Conservation (phyloP, 2,888 invertebrate species). For the Cyclophora albipunctata region DNA sequence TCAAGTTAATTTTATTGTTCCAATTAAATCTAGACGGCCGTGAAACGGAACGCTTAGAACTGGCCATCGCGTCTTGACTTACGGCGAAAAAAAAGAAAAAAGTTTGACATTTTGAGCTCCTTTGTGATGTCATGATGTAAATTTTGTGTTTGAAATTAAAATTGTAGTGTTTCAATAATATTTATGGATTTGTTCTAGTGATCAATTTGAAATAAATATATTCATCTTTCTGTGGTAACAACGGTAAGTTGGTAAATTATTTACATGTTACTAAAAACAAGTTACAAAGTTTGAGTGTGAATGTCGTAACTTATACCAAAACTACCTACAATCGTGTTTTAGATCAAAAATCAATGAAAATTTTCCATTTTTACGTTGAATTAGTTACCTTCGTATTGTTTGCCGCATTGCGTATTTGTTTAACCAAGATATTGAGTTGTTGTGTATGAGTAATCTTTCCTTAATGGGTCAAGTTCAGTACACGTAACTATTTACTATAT, state of each 20-base stretch:
- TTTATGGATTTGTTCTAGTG: conserved; percentile 12
- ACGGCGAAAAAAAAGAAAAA: conserved; percentile 39
- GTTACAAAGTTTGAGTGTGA: conserved; percentile 8
- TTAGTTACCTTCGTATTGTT: too few species aligned
- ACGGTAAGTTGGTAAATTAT: conserved; percentile 24
- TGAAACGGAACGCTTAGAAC: conserved; percentile 61
- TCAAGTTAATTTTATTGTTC: conserved; percentile 11
- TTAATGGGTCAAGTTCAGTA: conserved; percentile 1
- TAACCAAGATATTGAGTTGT: too few species aligned
- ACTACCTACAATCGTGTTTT: conserved; percentile 11
- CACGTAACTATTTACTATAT: conserved; percentile 1
- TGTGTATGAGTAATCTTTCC: too few species aligned
- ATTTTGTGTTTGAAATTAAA: conserved; percentile 25
- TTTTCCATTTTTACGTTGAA: too few species aligned
- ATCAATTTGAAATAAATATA: conserved; percentile 20
- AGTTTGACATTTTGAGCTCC: conserved; percentile 54
- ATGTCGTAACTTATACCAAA: neutral
- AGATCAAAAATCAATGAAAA: neutral
- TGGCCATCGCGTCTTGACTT: conserved; percentile 32
- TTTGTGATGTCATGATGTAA: conserved; percentile 46
- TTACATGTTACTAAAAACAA: neutral
- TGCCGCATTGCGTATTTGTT: too few species aligned
- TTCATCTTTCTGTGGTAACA: conserved; percentile 17
- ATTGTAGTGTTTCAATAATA: conserved; percentile 29
- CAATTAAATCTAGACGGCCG: conserved; percentile 36